Base-by-base conservation (phyloP, 2,113 vertebrate species). In the Paradoxurus hermaphroditus region DNA sequence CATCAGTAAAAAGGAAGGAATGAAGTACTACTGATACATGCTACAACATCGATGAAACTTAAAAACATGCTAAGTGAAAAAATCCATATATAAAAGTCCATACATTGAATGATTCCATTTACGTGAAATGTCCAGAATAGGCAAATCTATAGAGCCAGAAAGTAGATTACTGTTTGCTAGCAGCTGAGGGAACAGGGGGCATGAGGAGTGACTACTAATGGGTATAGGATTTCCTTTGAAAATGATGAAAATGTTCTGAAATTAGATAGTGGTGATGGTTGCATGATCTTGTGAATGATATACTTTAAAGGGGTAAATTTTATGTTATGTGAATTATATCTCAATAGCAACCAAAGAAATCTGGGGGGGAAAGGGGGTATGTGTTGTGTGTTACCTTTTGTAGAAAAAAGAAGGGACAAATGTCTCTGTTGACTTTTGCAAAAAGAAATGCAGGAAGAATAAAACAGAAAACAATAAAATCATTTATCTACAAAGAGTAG, bases 61-160 rank as follows among this genome's bases (percentile, higher is more conserved):
- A 27, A 90, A 82, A 87, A 94, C 23, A 70, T 44, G n/a, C n/a
- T 86, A 84, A 84, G 31, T 63, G 63, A 91, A 95, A 92, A 75
- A 77, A 62, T 36, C 21, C 51, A 75, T 62, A 63, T n/a, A 39
- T 29, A 27, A 75, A 77, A 65, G 56, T 5, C 29, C 46, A 31
- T 36, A 72, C 4, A 9, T 53, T 65, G 31, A 75, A 73, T 63
- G 31, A 87, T 67, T 79, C 44, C 86, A 67, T 51, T 94, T 67
- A 44, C 39, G 44, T 41, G 63, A 78, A 87, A 70, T 78, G 19
- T 56, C n/a, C 83, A 46, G n/a, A 82, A 53, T 34, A 77, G 49
- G 68, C 41, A 88, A 78, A 53, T 88, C 44, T 46, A 63, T 13
- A 63, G 44, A 53, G 44, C 27, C 25, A 72, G 62, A 78, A 87